These are phyloP conservation scores for Triops longicaudatus DNA, from an alignment of 1,140 invertebrate species.

Conservation along the genomic window DNA sequence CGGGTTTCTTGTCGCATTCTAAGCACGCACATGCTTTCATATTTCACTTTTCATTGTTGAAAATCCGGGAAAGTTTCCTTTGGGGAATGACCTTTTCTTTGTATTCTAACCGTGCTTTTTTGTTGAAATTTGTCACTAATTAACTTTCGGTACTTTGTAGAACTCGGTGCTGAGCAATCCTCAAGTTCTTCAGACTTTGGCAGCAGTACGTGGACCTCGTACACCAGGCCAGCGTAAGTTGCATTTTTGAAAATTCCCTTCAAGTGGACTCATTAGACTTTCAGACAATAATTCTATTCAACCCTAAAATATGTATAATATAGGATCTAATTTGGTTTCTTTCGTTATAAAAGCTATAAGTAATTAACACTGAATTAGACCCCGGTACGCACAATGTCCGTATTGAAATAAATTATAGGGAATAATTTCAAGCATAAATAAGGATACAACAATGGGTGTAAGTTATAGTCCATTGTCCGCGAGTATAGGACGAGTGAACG, in stretches of 20 bases:
- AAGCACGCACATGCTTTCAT: neutral
- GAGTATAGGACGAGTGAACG: too few relatives aligned
- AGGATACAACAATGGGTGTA: too few relatives aligned
- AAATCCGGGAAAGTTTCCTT: neutral
- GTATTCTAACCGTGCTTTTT: neutral
- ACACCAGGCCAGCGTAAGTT: neutral
- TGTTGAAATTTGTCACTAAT: slow-evolving; percentile 7
- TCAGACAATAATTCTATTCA: too few relatives aligned
- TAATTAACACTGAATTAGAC: too few relatives aligned
- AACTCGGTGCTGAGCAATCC: slow-evolving; percentile 32
- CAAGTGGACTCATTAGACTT: too few relatives aligned
- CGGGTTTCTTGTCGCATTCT: neutral
- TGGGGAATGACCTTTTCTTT: neutral
- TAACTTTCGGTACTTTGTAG: slow-evolving; percentile 19
- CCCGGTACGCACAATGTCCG: too few relatives aligned
- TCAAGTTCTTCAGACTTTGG: slow-evolving; percentile 30
- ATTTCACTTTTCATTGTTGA: neutral
- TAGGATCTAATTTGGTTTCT: too few relatives aligned
- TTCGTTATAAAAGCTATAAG: too few relatives aligned
- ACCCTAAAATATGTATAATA: too few relatives aligned
- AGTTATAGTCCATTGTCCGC: too few relatives aligned
- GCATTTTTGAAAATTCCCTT: neutral
- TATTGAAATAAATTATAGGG: too few relatives aligned
- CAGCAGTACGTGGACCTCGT: slow-evolving; percentile 27
- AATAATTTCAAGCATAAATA: too few relatives aligned